Conservation (phyloP, 2,797 vertebrate genomes). For the Atherinosoma microstoma region DNA sequence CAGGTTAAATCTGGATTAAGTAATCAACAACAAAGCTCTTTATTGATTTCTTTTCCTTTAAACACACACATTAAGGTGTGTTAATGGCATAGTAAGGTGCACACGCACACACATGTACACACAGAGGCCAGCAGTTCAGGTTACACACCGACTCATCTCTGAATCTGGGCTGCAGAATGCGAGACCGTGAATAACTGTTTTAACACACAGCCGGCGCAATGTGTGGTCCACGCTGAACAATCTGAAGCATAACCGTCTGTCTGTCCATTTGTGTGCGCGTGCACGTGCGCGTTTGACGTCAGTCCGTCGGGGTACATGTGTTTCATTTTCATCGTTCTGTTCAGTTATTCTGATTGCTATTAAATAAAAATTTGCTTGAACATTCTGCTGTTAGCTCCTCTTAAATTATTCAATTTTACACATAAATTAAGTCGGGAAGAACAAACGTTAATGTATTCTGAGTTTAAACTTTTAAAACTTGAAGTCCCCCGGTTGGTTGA, state of each 20-base stretch:
- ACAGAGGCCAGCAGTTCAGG: slow-evolving; percentile 64
- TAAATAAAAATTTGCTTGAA: not conserved
- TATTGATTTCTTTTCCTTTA: not conserved
- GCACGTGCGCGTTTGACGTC: slow-evolving; percentile 20
- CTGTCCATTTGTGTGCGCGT: slow-evolving; percentile 23
- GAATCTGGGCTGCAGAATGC: slow-evolving; percentile 69
- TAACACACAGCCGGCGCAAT: slow-evolving; percentile 76
- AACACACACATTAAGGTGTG: not conserved
- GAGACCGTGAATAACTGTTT: slow-evolving; percentile 83
- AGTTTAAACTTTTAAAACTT: too few relatives aligned
- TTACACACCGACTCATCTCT: slow-evolving; percentile 66
- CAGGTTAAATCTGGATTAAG: not conserved
- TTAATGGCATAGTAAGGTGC: not conserved
- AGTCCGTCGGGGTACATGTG: slow-evolving; percentile 36
- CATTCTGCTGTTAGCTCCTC: too few relatives aligned
- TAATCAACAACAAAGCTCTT: not conserved
- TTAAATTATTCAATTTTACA: too few relatives aligned
- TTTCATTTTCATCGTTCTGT: slow-evolving; percentile 31
- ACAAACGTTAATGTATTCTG: too few relatives aligned
- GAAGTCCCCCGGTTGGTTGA: too few relatives aligned
- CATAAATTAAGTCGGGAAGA: too few relatives aligned
- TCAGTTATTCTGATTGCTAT: not conserved
- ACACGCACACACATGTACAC: slow-evolving; percentile 15
- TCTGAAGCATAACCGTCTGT: slow-evolving; percentile 55
- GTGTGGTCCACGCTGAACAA: slow-evolving; percentile 83